These are phyloP conservation scores for Sarcophilus harrisii DNA, from an alignment of 2,797 vertebrate species.

Conservation along the genomic window DNA sequence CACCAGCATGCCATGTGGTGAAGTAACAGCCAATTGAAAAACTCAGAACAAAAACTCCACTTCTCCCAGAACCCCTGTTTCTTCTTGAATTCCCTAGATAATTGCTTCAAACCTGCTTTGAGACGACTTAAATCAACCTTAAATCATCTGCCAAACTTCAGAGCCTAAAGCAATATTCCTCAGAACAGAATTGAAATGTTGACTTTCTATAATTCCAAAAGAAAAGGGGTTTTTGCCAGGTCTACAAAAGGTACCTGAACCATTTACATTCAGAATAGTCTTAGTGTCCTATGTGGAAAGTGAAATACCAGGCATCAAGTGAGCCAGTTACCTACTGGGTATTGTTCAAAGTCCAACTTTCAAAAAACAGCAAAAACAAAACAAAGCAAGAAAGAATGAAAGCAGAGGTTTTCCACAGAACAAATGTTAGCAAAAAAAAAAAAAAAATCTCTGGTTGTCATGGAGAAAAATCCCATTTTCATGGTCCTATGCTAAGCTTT, in stretches of 20 bases:
- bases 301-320: conserved; percentile 76
- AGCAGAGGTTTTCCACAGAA: conserved; percentile 73
- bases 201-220: conserved; percentile 74
- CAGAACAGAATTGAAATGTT: conserved; percentile 66
- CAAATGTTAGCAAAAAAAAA: conserved; percentile 58
- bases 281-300: conserved; percentile 67
- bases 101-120: conserved; percentile 55
- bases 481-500: conserved; percentile 57
- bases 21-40: conserved; percentile 44
- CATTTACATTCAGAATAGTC: conserved; percentile 63
- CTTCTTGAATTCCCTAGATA: conserved; percentile 48
- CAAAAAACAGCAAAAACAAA: background rate
- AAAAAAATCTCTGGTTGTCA: conserved; percentile 62
- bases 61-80: conserved; percentile 13
- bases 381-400: conserved; percentile 73
- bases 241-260: conserved; percentile 44
- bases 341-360: conserved; percentile 71
- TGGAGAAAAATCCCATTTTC: conserved; percentile 72
- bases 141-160: conserved; percentile 58
- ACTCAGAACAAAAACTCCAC: conserved; percentile 6
- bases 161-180: conserved; percentile 53
- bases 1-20: conserved; percentile 36
- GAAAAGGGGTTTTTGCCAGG: conserved; percentile 51
- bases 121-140: conserved; percentile 18
- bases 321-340: conserved; percentile 68